A percentile compares a stretch with the other conserved stretches of the same genome.
Evolutionary conservation across 2,888 invertebrate species (phyloP).

Genomic region (Nephrotoma appendiculata): DNA sequence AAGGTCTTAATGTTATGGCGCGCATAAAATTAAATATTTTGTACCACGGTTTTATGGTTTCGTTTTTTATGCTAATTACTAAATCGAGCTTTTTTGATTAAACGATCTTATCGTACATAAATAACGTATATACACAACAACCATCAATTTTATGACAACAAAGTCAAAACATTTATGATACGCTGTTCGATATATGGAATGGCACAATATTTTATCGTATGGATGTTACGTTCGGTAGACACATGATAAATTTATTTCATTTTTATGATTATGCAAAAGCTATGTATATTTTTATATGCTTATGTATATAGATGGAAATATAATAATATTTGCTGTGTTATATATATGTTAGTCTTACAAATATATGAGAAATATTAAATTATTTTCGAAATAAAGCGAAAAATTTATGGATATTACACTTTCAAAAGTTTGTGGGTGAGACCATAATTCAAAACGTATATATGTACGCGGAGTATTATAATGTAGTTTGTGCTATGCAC

Average conservation of each 20-base stretch:
- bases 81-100: not conserved
- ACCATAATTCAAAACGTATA: not conserved
- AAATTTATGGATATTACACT: not conserved
- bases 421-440: not conserved
- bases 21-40: not conserved
- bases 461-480: not conserved
- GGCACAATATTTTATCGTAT: not conserved
- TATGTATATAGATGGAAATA: not conserved
- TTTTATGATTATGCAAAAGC: not conserved
- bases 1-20: too few species aligned
- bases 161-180: not conserved
- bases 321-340: not conserved
- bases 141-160: not conserved
- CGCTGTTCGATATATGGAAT: not conserved
- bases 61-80: not conserved
- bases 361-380: not conserved
- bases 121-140: not conserved
- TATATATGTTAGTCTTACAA: not conserved
- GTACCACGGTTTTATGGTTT: not conserved
- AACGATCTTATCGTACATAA: not conserved
- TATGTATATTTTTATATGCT: not conserved
- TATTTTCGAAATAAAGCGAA: too few species aligned
- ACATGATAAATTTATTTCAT: not conserved
- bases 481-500: too few species aligned
- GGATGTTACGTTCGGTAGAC: not conserved